A percentile compares a stretch with the other conserved stretches of the same genome.
phyloP scores from a whole-genome alignment of 2,888 invertebrate genomes.

The Piscicola geometra region DNA sequence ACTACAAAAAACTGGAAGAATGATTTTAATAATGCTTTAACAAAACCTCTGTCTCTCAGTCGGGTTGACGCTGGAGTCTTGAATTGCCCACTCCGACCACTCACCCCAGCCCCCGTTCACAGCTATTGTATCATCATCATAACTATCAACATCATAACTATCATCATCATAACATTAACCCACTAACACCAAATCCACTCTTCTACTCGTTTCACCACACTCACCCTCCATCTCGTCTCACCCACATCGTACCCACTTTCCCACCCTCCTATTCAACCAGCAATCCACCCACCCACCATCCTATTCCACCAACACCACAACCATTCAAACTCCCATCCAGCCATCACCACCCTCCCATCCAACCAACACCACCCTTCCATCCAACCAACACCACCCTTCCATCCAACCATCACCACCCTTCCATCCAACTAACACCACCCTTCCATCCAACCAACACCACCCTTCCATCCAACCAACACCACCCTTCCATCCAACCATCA shows the following conservation, averaged over 20 bases:
- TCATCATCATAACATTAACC: neutral
- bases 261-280: neutral
- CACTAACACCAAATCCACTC: neutral
- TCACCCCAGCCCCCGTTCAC: conserved; percentile 35
- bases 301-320: neutral
- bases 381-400: neutral
- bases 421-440: neutral
- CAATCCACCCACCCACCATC: neutral
- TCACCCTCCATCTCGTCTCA: neutral
- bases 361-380: neutral
- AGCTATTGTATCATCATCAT: neutral
- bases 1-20: neutral
- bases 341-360: neutral
- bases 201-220: neutral
- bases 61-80: conserved; percentile 10
- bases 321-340: neutral
- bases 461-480: no score
- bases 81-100: conserved; percentile 28
- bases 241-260: neutral
- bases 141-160: neutral
- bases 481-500: no score
- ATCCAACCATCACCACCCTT: neutral
- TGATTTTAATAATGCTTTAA: neutral
- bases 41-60: conserved; percentile 20
- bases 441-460: neutral